These are phyloP conservation scores for Oostethus manadensis DNA, from an alignment of 2,113 vertebrate genomes.

Conservation along the genomic window DNA sequence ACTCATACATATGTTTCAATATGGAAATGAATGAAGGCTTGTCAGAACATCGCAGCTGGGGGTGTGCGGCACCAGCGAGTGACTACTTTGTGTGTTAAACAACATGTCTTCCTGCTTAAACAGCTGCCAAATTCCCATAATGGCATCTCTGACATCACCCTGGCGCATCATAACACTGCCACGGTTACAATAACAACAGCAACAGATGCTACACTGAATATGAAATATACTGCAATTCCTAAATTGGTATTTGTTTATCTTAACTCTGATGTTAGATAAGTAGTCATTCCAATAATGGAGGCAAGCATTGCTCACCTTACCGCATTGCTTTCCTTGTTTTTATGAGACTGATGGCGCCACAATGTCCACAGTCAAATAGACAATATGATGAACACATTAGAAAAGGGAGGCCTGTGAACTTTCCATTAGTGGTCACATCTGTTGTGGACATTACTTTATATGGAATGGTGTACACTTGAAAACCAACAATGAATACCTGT, in stretches of 20 bases:
- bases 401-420: slow-evolving; percentile 14
- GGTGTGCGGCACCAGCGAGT: neutral
- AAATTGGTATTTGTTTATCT: too few relatives aligned
- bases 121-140: neutral
- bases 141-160: neutral
- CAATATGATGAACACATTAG: slow-evolving; percentile 16
- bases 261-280: too few relatives aligned
- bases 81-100: slow-evolving; percentile 12
- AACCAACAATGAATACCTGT: neutral
- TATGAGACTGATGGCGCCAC: slow-evolving; percentile 5
- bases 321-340: neutral
- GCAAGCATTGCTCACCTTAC: neutral
- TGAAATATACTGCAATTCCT: too few relatives aligned
- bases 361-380: slow-evolving; percentile 8
- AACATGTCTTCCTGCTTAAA: neutral
- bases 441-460: slow-evolving; percentile 9
- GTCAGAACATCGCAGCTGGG: slow-evolving; percentile 9
- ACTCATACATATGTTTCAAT: slow-evolving; percentile 22
- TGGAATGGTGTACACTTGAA: neutral
- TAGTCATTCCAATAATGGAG: neutral
- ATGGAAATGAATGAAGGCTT: slow-evolving; percentile 19
- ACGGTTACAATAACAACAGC: neutral
- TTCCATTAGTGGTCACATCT: slow-evolving; percentile 41
- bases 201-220: too few relatives aligned
- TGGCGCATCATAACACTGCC: neutral